Evolutionary conservation across 2,113 vertebrate genomes (phyloP).

Genomic region (Zosterops borbonicus): DNA sequence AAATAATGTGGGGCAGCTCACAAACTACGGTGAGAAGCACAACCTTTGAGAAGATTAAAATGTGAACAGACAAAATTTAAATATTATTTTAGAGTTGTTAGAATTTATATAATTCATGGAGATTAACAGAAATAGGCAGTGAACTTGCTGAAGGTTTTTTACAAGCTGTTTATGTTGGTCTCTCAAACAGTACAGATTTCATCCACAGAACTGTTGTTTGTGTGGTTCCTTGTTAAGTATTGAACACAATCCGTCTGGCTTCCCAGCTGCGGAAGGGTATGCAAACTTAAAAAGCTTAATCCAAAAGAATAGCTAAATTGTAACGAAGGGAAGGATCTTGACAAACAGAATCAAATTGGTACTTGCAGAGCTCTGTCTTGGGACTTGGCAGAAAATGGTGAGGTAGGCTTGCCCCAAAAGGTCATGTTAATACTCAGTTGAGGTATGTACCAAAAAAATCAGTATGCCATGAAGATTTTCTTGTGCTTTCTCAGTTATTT

Average conservation of each 20-base stretch:
- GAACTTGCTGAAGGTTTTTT: background rate
- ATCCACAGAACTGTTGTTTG: background rate
- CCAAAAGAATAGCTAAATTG: background rate
- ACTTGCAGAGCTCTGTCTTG: background rate
- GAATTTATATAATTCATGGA: background rate
- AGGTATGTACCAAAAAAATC: background rate
- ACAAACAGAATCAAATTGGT: background rate
- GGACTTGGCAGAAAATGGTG: background rate
- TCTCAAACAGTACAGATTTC: background rate
- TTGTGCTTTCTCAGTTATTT: background rate
- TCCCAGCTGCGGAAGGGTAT: background rate
- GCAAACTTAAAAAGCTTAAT: background rate
- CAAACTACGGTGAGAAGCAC: background rate
- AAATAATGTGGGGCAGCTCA: background rate
- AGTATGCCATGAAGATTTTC: background rate
- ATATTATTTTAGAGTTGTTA: background rate
- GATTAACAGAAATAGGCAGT: background rate
- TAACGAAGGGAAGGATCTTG: background rate
- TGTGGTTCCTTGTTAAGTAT: background rate
- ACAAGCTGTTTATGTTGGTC: background rate
- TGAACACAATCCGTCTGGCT: background rate
- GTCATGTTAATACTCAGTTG: background rate
- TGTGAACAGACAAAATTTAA: rapidly evolving
- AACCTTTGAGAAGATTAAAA: background rate
- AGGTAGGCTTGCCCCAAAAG: background rate